These are phyloP conservation scores for Apistogramma diplotaenia DNA, from an alignment of 2,113 vertebrate species.

Conservation along the genomic window DNA sequence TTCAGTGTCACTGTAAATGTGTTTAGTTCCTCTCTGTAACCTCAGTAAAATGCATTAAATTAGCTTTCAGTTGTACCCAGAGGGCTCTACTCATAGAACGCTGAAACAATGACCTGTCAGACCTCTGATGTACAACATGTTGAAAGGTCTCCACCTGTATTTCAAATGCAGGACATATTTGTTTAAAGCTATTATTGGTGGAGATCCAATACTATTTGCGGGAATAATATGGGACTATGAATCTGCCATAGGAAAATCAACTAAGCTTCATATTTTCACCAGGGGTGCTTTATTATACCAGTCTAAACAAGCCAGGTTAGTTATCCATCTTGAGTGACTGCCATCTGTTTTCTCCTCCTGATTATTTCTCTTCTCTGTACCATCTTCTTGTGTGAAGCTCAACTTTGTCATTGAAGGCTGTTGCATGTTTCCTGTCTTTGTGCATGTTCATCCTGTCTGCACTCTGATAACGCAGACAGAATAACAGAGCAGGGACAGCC, in stretches of 20 bases:
- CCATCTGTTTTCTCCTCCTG: background rate
- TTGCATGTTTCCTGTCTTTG: background rate
- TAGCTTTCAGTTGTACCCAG: background rate
- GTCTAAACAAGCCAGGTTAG: background rate
- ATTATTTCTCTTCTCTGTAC: background rate
- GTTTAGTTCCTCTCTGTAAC: background rate
- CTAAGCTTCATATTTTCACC: background rate
- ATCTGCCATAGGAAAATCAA: background rate
- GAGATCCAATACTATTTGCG: background rate
- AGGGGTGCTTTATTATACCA: background rate
- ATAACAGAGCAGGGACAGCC: constrained; percentile 1
- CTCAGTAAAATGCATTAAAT: background rate
- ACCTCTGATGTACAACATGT: background rate
- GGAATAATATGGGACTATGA: background rate
- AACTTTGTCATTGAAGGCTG: background rate
- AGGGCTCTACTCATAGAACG: background rate
- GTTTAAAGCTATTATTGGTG: background rate
- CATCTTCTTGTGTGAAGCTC: background rate
- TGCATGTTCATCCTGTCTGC: background rate
- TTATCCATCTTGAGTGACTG: background rate
- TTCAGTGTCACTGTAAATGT: background rate
- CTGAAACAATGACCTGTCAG: background rate
- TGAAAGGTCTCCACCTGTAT: background rate
- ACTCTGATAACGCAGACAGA: background rate
- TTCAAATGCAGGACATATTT: background rate